Evolutionary conservation across 2,113 vertebrate species (phyloP).

Genomic region (mouse (Mus musculus)): DNA sequence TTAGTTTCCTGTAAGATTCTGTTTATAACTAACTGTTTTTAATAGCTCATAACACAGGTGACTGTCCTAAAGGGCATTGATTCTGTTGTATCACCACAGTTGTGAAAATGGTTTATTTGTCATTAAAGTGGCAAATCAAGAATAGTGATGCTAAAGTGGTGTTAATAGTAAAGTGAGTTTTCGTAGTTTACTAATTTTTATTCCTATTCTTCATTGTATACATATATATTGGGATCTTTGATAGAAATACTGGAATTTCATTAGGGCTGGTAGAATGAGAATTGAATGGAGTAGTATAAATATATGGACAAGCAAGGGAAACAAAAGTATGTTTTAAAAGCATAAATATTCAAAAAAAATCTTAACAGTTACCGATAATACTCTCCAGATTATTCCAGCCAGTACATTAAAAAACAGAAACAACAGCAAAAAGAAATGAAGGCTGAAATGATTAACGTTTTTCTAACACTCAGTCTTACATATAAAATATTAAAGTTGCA

Average conservation of each 20-base stretch:
- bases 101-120: not conserved
- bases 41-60: not conserved
- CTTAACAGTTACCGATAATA: not conserved
- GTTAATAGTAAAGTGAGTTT: slow-evolving; percentile 8
- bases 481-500: slow-evolving; percentile 24
- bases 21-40: slow-evolving; percentile 20
- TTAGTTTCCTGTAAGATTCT: not conserved
- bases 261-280: not conserved
- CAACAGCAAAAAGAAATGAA: not conserved
- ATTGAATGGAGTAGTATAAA: not conserved
- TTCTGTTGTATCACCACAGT: not conserved
- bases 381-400: not conserved
- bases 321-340: not conserved
- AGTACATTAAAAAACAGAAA: not conserved
- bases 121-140: not conserved
- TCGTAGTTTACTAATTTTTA: not conserved
- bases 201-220: not conserved
- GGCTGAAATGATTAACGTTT: not conserved
- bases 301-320: not conserved
- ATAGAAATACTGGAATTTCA: not conserved
- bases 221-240: slow-evolving; percentile 15
- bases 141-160: not conserved
- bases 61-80: not conserved
- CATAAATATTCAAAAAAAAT: not conserved
- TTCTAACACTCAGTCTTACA: not conserved